A percentile compares a stretch with the other conserved stretches of the same genome.
phyloP scores from a whole-genome alignment of 2,113 vertebrate genomes.

The Saccopteryx bilineata region DNA sequence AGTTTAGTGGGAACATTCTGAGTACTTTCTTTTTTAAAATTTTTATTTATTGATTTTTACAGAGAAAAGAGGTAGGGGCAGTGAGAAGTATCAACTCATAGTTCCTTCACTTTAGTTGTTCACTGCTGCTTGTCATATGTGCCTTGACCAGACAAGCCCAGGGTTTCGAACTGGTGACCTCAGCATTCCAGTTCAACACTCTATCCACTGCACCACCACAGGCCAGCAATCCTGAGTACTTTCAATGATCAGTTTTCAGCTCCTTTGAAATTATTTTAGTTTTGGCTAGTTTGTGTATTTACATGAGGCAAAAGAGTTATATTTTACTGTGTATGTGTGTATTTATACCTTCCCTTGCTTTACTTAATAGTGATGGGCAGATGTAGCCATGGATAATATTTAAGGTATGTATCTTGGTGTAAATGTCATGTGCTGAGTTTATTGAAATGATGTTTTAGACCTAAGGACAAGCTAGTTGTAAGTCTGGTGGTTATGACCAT shows the following conservation, averaged over 20 bases:
- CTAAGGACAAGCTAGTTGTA: not conserved
- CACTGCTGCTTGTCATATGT: too few relatives aligned
- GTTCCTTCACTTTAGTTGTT: too few relatives aligned
- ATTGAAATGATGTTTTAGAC: not conserved
- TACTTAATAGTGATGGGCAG: not conserved
- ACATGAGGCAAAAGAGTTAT: not conserved
- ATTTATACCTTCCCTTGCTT: not conserved
- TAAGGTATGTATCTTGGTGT: not conserved
- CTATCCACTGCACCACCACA: too few relatives aligned
- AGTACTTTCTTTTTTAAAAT: not conserved
- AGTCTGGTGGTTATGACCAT: too few relatives aligned
- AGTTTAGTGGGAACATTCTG: not conserved
- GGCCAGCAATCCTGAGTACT: too few relatives aligned
- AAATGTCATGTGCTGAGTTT: not conserved
- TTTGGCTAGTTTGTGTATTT: not conserved
- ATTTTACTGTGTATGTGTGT: not conserved
- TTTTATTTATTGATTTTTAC: too few relatives aligned
- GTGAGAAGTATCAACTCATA: too few relatives aligned
- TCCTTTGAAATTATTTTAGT: conserved; percentile 19
- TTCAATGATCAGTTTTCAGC: not conserved
- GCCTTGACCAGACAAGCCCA: too few relatives aligned
- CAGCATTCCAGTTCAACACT: too few relatives aligned
- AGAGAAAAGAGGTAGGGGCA: too few relatives aligned
- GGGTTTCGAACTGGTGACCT: too few relatives aligned
- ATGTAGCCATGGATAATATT: not conserved